Percentiles rank a stretch among this genome's conserved stretches.
Evolutionary conservation across 2,113 vertebrate genomes (phyloP).

Genomic region (Etia nguti): DNA sequence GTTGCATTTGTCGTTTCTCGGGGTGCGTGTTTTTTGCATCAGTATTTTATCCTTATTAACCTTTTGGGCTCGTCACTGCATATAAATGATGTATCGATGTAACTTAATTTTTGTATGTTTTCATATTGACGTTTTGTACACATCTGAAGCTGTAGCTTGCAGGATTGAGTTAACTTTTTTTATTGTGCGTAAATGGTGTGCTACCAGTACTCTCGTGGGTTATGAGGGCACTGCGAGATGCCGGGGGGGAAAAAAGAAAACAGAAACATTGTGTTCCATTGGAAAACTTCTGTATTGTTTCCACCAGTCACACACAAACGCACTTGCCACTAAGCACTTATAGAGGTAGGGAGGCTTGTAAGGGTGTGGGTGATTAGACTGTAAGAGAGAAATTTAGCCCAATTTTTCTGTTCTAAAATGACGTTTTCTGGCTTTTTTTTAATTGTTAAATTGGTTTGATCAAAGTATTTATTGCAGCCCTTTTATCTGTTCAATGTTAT

Average conservation of each 20-base stretch:
- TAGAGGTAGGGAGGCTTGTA: constrained; percentile 77
- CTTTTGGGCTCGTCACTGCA: constrained; percentile 93
- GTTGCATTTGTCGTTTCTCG: constrained; percentile 88
- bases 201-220: constrained; percentile 68
- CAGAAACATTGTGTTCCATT: constrained; percentile 49
- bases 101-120: constrained; percentile 97
- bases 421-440: constrained; percentile 20
- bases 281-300: constrained; percentile 42
- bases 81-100: constrained; percentile 94
- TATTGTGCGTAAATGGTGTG: constrained; percentile 71
- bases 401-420: constrained; percentile 30
- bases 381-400: constrained; percentile 42
- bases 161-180: constrained; percentile 92
- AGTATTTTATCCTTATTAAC: constrained; percentile 99
- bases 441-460: constrained; percentile 27
- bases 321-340: constrained; percentile 69
- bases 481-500: constrained; percentile 63
- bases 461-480: constrained; percentile 21
- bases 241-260: neutral
- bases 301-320: constrained; percentile 53
- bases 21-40: constrained; percentile 84
- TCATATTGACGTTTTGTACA: constrained; percentile 90
- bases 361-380: constrained; percentile 80
- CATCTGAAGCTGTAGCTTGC: constrained; percentile 93
- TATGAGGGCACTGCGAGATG: constrained; percentile 81